Evolutionary conservation across 2,113 vertebrate genomes (phyloP).

Genomic region (Phyllostomus discolor): DNA sequence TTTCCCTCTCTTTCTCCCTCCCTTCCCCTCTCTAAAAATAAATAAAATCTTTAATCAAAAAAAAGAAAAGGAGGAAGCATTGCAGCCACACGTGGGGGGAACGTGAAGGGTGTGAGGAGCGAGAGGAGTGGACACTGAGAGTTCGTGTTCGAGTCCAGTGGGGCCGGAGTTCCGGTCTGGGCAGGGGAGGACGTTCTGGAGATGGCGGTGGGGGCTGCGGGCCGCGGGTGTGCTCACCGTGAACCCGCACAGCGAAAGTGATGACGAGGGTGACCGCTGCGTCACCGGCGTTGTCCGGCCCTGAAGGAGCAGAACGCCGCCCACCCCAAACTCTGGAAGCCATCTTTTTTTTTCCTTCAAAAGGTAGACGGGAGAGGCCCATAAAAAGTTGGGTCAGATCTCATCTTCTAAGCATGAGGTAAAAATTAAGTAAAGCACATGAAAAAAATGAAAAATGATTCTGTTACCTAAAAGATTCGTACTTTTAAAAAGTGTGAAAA

Average conservation of each 20-base stretch:
- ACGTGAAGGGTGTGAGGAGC: too few relatives aligned
- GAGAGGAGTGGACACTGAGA: too few relatives aligned
- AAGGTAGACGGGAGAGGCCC: too few relatives aligned
- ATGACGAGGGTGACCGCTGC: fast-evolving
- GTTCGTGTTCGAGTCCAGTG: too few relatives aligned
- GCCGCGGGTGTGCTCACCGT: background rate
- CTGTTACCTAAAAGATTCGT: background rate
- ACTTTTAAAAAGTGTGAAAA: background rate
- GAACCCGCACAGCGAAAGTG: too few relatives aligned
- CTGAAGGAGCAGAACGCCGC: too few relatives aligned
- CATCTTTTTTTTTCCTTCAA: background rate
- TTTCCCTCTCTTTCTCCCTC: too few relatives aligned
- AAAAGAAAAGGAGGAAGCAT: too few relatives aligned
- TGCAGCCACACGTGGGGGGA: too few relatives aligned
- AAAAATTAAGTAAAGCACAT: background rate
- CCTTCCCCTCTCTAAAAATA: too few relatives aligned
- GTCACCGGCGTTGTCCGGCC: background rate
- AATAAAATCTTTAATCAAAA: too few relatives aligned
- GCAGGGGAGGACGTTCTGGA: background rate
- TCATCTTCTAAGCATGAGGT: background rate
- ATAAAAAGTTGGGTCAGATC: background rate
- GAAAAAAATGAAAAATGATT: background rate
- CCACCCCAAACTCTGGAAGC: background rate
- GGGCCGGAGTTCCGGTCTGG: background rate
- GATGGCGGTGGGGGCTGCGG: fast-evolving